Base-by-base conservation (phyloP, 1,140 invertebrate species). In the Trachymyrmex cornetzi region DNA sequence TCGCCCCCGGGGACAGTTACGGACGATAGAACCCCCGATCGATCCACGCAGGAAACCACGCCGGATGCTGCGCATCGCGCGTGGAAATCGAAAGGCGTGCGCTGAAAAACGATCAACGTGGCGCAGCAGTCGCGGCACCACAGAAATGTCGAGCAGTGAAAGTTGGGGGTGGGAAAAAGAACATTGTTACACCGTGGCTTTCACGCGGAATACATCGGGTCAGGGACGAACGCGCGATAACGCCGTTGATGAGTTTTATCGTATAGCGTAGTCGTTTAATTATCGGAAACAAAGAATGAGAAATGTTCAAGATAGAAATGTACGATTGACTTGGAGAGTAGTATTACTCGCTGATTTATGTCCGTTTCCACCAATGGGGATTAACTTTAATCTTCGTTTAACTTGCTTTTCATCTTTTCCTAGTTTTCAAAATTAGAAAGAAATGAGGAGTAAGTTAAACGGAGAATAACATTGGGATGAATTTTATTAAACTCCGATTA, bases 131-230 rank as follows among this genome's bases (percentile, higher is more conserved):
- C 11, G 11, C 11, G 74, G 11, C 38, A 38, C 38, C 80, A 84
- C 55, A 74, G 69, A 84, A 75, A 84, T 84, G 80, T 75, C 80
- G 74, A 75, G 57, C 80, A 75, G 80, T 84, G 80, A 84, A 84
- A 84, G 80, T 84, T 67, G 69, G 55, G 67, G 67, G 38, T 22
- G 34, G 38, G 34, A 69, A 75, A 84, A 84, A 50, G 69, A 75
- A 24, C 27, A 84, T 50, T 50, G 55, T 74, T 24, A 7, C 4
- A 38, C 38, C 53, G 38, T 53, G 27, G 80, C 80, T 84, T 84
- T 84, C 80, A 75, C 69, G 44, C 14, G 57, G 55, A 74, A 50
- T 50, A 34, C 55, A 84, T 50, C n/a, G 30, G 69, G 24, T 82
- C 80, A 72, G 53, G 67, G 67, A 82, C 38, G 53, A 12, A 19